Percentiles rank a stretch among this genome's conserved stretches.
phyloP scores from a whole-genome alignment of 2,797 vertebrate species.

The Avahi laniger region DNA sequence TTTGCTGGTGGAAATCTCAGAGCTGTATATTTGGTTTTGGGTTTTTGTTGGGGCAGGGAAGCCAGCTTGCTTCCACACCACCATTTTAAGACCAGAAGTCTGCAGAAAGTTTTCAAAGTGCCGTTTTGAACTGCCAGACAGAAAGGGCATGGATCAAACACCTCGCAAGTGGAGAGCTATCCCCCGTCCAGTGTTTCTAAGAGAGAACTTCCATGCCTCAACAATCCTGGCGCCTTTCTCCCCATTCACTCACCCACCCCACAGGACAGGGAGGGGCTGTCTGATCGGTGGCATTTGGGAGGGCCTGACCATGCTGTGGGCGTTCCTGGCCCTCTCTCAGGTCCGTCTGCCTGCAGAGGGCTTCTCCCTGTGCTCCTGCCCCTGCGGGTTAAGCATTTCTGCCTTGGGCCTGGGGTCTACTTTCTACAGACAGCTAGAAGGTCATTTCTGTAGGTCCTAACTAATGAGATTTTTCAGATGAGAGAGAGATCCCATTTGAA shows the following conservation, averaged over 20 bases:
- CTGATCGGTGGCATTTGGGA: rapidly evolving
- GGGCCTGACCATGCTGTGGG: rapidly evolving
- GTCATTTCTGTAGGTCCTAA: background rate
- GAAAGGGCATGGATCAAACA: background rate
- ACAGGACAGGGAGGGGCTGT: background rate
- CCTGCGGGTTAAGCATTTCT: rapidly evolving
- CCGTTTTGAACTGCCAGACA: background rate
- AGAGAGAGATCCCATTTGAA: background rate
- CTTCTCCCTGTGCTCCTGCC: rapidly evolving
- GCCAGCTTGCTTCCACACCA: background rate
- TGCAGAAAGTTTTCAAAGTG: background rate
- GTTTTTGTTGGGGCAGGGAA: background rate
- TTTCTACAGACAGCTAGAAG: background rate
- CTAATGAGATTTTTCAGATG: background rate
- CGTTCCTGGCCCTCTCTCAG: background rate
- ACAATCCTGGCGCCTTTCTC: background rate
- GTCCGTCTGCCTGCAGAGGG: background rate
- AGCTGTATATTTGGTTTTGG: background rate
- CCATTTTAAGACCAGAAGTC: background rate
- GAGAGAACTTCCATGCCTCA: background rate
- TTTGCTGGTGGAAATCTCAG: background rate
- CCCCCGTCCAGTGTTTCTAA: background rate
- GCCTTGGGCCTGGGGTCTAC: background rate
- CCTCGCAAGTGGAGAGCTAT: rapidly evolving
- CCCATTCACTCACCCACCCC: background rate